These are phyloP conservation scores for Pheosia gnoma DNA, from an alignment of 2,888 invertebrate genomes.

Conservation along the genomic window DNA sequence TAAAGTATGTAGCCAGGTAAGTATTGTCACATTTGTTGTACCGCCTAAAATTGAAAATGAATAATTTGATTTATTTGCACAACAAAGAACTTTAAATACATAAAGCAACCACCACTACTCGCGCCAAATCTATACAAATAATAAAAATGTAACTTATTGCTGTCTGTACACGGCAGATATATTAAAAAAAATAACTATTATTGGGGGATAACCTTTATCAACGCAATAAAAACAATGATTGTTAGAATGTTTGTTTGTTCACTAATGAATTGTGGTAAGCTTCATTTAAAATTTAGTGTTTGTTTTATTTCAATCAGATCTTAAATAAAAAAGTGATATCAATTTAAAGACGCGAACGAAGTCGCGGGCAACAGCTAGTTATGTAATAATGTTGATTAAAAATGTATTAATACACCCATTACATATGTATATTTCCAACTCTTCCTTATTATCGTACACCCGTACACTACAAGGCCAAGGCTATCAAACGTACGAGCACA, in stretches of 20 bases:
- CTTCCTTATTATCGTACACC: slow-evolving; percentile 64
- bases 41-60: not conserved
- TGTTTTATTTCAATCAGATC: no score
- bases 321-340: no score
- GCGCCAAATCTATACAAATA: not conserved
- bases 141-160: no score
- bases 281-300: no score
- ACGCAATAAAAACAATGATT: no score
- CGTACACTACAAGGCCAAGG: slow-evolving; percentile 69
- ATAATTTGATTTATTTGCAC: slow-evolving; percentile 3
- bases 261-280: no score
- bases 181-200: no score
- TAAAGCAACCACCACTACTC: slow-evolving; percentile 9
- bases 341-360: no score
- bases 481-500: slow-evolving; percentile 48
- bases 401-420: slow-evolving; percentile 43
- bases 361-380: slow-evolving; percentile 9
- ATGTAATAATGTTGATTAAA: slow-evolving; percentile 33
- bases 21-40: not conserved
- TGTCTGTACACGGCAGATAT: no score
- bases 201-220: no score
- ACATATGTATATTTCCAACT: slow-evolving; percentile 51
- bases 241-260: no score
- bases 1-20: not conserved
- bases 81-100: slow-evolving; percentile 13